Conservation (phyloP, 2,797 vertebrate species). For the Toxotes lorentzi region DNA sequence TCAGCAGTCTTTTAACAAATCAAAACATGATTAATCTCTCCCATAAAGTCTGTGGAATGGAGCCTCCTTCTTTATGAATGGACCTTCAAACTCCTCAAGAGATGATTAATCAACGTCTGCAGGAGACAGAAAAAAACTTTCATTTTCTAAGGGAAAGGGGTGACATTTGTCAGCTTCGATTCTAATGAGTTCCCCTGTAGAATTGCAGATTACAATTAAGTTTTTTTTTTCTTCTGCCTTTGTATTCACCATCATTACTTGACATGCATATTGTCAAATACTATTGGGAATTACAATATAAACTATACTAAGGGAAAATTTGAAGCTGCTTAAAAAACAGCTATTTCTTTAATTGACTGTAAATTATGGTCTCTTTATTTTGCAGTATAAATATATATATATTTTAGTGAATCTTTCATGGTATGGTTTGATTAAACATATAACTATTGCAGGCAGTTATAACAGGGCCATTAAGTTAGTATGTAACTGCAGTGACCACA, state of each 20-base stretch:
- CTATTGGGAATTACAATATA: constrained; percentile 9
- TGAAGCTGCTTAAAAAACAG: constrained; percentile 1
- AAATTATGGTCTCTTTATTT: neutral
- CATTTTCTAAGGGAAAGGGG: constrained; percentile 36
- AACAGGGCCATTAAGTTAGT: neutral
- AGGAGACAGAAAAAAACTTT: constrained; percentile 36
- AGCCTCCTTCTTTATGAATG: constrained; percentile 66
- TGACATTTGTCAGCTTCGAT: constrained; percentile 61
- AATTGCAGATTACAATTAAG: constrained; percentile 51
- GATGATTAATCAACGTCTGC: constrained; percentile 75
- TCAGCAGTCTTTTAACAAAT: constrained; percentile 78
- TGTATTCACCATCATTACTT: constrained; percentile 39
- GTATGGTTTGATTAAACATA: neutral
- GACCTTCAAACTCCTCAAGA: constrained; percentile 70
- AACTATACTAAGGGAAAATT: neutral
- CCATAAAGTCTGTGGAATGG: constrained; percentile 59
- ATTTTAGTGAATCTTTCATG: neutral
- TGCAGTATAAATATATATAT: neutral
- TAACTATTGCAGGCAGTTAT: neutral
- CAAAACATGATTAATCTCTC: constrained; percentile 79
- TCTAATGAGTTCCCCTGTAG: constrained; percentile 48
- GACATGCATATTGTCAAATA: constrained; percentile 41
- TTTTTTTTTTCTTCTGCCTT: constrained; percentile 31
- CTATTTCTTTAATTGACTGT: constrained; percentile 10
- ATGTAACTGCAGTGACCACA: neutral